These are phyloP conservation scores for Protodeltote pygarga DNA, from an alignment of 2,888 invertebrate species.

Conservation along the genomic window DNA sequence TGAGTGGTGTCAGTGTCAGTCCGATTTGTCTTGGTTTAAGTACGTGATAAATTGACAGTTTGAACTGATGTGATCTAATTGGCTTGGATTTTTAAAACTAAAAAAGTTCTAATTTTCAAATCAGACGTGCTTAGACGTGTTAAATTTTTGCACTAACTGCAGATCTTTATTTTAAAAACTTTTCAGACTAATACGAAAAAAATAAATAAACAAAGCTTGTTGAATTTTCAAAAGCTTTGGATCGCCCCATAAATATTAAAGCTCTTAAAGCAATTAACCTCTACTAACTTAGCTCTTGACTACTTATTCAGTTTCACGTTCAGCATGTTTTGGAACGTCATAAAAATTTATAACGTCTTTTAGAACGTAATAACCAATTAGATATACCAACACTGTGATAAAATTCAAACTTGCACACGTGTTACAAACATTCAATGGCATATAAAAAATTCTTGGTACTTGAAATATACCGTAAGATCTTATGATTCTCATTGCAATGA, in stretches of 20 bases:
- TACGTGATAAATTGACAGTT: neutral
- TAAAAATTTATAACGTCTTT: no score
- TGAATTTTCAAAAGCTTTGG: no score
- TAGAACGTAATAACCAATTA: neutral
- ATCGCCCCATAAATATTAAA: no score
- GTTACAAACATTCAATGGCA: slow-evolving; percentile 10
- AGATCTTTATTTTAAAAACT: no score
- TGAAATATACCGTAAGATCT: slow-evolving; percentile 15
- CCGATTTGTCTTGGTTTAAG: neutral
- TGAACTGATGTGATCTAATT: no score
- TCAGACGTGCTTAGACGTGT: no score
- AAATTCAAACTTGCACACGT: neutral
- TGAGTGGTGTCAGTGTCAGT: neutral
- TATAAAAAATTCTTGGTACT: slow-evolving; percentile 9
- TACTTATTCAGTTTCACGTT: neutral
- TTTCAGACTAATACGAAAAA: no score
- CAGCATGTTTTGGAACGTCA: no score
- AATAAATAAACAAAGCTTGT: no score
- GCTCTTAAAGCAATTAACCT: slow-evolving; percentile 1
- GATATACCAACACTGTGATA: neutral
- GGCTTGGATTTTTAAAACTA: no score
- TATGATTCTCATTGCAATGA: slow-evolving; percentile 12
- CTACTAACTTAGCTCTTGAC: neutral
- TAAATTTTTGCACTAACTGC: no score
- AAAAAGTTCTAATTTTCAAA: no score